Percentiles rank a stretch among this genome's conserved stretches.
phyloP scores from a whole-genome alignment of 2,113 vertebrate genomes.

The Fulica atra region DNA sequence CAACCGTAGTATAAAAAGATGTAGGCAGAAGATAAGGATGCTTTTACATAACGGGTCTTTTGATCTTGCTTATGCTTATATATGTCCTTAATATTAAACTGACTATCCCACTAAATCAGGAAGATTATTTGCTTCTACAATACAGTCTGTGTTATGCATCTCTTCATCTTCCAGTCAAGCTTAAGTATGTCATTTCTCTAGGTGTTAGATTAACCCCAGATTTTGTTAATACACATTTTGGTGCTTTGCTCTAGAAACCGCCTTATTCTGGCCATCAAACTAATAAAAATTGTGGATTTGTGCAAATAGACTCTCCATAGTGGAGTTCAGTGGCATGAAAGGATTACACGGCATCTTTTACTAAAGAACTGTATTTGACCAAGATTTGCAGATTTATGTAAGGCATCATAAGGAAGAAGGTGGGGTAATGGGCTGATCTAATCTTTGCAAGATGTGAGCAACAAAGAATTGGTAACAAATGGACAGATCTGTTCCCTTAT shows the following conservation, averaged over 20 bases:
- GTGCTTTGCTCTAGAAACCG: neutral
- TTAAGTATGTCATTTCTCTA: neutral
- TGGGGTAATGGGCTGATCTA: neutral
- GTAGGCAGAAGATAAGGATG: neutral
- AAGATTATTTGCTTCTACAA: neutral
- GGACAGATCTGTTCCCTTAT: neutral
- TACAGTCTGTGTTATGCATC: accelerated
- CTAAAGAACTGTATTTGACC: neutral
- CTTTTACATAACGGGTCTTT: neutral
- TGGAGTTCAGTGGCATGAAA: neutral
- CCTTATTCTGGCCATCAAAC: neutral
- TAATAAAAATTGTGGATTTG: neutral
- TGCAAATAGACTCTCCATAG: neutral
- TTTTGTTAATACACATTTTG: neutral
- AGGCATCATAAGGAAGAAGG: neutral
- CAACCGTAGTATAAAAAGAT: neutral
- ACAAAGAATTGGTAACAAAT: neutral
- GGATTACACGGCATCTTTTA: neutral
- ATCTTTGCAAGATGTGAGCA: neutral
- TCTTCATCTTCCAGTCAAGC: neutral
- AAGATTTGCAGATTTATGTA: neutral
- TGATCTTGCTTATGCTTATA: neutral
- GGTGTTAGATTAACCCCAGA: neutral
- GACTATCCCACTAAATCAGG: neutral
- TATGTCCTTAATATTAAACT: neutral